A percentile compares a stretch with the other conserved stretches of the same genome.
phyloP scores from a whole-genome alignment of 2,888 invertebrate genomes.

The Microplitis deprimator region DNA sequence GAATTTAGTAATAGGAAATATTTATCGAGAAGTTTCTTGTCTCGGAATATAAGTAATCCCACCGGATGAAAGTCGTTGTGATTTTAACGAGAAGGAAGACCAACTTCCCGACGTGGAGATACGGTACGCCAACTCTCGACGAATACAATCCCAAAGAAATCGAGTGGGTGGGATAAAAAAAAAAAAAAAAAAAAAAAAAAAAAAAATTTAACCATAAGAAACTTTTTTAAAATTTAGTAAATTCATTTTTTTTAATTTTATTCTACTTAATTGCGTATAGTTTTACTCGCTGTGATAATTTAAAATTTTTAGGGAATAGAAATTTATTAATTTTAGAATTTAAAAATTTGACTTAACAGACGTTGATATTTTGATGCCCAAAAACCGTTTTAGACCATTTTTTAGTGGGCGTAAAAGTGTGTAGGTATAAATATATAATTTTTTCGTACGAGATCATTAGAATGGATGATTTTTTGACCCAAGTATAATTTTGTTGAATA shows the following conservation, averaged over 20 bases:
- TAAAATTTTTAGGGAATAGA: too few species aligned
- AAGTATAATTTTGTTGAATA: too few species aligned
- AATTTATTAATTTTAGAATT: too few species aligned
- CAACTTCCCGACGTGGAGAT: constrained; percentile 41
- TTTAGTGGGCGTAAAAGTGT: too few species aligned
- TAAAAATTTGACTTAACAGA: too few species aligned
- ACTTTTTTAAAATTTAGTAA: neutral
- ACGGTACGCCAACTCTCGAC: constrained; percentile 41
- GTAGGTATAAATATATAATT: too few species aligned
- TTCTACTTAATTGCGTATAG: too few species aligned
- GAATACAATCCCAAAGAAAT: constrained; percentile 35
- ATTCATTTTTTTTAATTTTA: neutral
- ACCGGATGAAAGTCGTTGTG: constrained; percentile 45
- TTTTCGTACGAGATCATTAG: too few species aligned
- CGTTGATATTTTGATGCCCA: too few species aligned
- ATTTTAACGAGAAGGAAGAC: constrained; percentile 45
- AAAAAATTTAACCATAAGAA: neutral
- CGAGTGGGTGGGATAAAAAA: constrained; percentile 31
- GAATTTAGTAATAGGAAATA: constrained; percentile 1
- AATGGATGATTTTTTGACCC: too few species aligned
- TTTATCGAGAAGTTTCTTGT: constrained; percentile 35
- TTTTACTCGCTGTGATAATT: too few species aligned
- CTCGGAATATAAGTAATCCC: constrained; percentile 18
- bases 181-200: constrained; percentile 21
- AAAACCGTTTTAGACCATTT: too few species aligned